phyloP scores from a whole-genome alignment of 92 coral and sea anemone species.

The Phenganax marumi region DNA sequence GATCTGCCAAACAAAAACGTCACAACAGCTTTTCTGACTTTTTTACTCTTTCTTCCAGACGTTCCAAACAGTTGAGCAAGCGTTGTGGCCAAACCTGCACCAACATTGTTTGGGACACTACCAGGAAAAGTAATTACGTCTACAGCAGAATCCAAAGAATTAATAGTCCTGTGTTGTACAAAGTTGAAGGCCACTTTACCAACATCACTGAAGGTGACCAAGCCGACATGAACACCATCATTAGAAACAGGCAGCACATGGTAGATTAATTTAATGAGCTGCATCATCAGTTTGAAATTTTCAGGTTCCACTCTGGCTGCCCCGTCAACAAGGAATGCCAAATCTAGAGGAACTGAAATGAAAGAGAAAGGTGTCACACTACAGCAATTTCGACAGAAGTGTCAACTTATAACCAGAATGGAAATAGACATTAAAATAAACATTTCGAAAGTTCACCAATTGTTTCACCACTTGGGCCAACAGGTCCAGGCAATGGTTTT shows the following conservation, averaged over 20 bases:
- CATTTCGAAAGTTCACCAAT: slow-evolving; percentile 11
- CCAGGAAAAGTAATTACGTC: slow-evolving; percentile 28
- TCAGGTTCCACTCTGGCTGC: slow-evolving; percentile 26
- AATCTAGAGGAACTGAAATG: slow-evolving; percentile 29
- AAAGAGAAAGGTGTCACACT: background rate
- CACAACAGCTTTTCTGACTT: slow-evolving; percentile 25
- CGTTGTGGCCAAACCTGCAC: slow-evolving; percentile 16
- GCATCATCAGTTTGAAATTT: slow-evolving; percentile 3
- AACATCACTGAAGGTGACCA: slow-evolving; percentile 25
- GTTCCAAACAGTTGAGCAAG: slow-evolving; percentile 23
- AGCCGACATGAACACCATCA: slow-evolving; percentile 29
- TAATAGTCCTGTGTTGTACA: slow-evolving; percentile 21
- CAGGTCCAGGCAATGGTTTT: slow-evolving; percentile 36
- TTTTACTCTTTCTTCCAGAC: slow-evolving; percentile 13
- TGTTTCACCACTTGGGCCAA: slow-evolving; percentile 41
- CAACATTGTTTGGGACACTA: slow-evolving; percentile 17
- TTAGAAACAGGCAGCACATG: slow-evolving; percentile 37
- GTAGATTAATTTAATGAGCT: slow-evolving; percentile 27
- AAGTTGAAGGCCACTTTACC: slow-evolving; percentile 28
- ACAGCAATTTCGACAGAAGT: background rate
- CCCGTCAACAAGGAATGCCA: slow-evolving; percentile 49
- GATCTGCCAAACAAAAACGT: slow-evolving; percentile 40
- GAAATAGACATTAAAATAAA: background rate
- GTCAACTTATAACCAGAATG: background rate
- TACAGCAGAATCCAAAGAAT: slow-evolving; percentile 15